Conservation (phyloP, 2,888 invertebrate species). For the Andrena praecox region DNA sequence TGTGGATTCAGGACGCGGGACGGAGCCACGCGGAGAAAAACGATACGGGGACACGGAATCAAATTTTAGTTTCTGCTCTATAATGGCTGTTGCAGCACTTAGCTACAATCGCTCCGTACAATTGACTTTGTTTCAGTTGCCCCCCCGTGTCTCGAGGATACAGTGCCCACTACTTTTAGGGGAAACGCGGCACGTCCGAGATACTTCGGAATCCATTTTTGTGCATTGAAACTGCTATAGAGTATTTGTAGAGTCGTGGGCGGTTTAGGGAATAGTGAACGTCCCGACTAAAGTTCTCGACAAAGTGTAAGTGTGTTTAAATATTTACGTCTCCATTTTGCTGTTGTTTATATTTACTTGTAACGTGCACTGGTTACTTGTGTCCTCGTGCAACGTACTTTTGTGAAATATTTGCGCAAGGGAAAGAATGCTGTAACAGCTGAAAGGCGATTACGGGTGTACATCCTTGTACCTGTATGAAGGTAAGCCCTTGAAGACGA, state of each 20-base stretch:
- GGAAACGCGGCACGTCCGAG: background rate
- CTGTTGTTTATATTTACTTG: too few species aligned
- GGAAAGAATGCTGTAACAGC: background rate
- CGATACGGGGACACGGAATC: conserved; percentile 45
- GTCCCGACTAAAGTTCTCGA: too few species aligned
- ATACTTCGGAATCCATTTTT: background rate
- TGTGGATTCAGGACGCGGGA: conserved; percentile 58
- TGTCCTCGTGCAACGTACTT: background rate
- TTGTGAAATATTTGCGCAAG: background rate
- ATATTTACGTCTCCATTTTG: too few species aligned
- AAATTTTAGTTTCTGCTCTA: conserved; percentile 43
- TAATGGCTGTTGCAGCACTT: conserved; percentile 40
- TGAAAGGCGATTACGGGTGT: background rate
- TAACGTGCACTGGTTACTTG: too few species aligned
- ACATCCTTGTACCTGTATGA: background rate
- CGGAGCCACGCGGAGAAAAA: conserved; percentile 34
- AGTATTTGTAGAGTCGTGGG: too few species aligned
- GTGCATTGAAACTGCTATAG: background rate
- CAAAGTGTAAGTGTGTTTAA: too few species aligned
- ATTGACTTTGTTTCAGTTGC: conserved; percentile 10
- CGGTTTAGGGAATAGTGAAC: too few species aligned
- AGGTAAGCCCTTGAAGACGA: background rate
- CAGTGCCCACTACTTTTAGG: background rate
- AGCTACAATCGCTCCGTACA: conserved; percentile 11
- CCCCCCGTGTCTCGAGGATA: background rate